Conservation (phyloP, 2,113 vertebrate genomes). For the Tenrec ecaudatus region DNA sequence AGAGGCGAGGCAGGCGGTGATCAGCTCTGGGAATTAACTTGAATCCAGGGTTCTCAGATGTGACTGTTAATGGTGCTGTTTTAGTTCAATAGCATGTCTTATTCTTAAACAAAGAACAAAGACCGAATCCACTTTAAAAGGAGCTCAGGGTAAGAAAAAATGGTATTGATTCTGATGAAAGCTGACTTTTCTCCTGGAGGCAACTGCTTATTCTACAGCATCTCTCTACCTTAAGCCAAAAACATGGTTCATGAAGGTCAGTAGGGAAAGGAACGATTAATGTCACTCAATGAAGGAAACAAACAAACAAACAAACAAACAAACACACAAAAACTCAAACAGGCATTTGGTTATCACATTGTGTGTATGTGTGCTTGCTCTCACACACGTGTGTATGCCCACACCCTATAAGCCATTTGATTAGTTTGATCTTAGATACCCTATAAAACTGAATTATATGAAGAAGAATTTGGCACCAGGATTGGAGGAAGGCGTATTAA, state of each 20-base stretch:
- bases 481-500: too few relatives aligned
- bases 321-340: neutral
- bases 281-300: neutral
- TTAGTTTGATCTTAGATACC: neutral
- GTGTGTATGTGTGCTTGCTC: neutral
- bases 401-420: neutral
- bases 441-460: too few relatives aligned
- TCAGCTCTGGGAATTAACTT: conserved; percentile 39
- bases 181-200: conserved; percentile 15
- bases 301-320: neutral
- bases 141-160: conserved; percentile 16
- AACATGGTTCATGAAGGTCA: neutral
- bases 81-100: conserved; percentile 37
- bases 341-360: neutral
- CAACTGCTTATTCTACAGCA: neutral
- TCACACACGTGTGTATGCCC: too few relatives aligned
- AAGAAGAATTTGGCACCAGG: too few relatives aligned
- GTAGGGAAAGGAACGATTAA: neutral
- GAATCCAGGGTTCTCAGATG: conserved; percentile 33
- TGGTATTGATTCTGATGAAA: conserved; percentile 1
- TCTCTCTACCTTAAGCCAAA: neutral
- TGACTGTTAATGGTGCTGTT: neutral
- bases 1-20: conserved; percentile 47
- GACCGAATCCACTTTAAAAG: conserved; percentile 51
- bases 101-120: conserved; percentile 49